Evolutionary conservation across 1,140 invertebrate genomes (phyloP).

Genomic region (Apolygus lucorum): DNA sequence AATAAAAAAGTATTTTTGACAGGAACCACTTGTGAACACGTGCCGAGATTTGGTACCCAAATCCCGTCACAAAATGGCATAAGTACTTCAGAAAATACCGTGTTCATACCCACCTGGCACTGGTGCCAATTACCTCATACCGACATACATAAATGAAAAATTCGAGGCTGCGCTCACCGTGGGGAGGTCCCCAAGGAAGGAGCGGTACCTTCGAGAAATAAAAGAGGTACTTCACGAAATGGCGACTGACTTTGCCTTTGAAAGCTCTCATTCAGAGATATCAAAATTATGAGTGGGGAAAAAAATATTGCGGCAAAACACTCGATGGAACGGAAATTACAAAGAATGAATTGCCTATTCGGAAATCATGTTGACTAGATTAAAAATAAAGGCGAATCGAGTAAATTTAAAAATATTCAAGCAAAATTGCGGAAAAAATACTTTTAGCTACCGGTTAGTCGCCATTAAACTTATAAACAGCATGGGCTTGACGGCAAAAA

Average conservation of each 20-base stretch:
- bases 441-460: neutral
- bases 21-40: too few species aligned
- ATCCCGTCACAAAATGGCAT: too few species aligned
- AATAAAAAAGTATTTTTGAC: too few species aligned
- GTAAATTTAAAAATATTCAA: too few species aligned
- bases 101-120: slow-evolving; percentile 9
- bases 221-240: slow-evolving; percentile 6
- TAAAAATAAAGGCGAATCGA: too few species aligned
- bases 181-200: neutral
- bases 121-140: neutral
- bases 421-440: too few species aligned
- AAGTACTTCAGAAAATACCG: neutral
- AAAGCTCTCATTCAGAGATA: neutral
- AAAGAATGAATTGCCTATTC: too few species aligned
- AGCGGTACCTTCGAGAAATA: neutral
- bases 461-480: neutral
- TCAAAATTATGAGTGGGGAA: neutral
- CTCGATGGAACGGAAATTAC: too few species aligned
- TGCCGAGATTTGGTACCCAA: too few species aligned
- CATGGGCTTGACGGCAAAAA: neutral
- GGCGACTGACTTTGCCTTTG: neutral
- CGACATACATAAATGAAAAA: neutral
- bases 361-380: too few species aligned
- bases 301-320: too few species aligned
- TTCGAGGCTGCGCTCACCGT: neutral